Conservation (phyloP, 2,797 vertebrate species). For the Tachyglossus aculeatus region DNA sequence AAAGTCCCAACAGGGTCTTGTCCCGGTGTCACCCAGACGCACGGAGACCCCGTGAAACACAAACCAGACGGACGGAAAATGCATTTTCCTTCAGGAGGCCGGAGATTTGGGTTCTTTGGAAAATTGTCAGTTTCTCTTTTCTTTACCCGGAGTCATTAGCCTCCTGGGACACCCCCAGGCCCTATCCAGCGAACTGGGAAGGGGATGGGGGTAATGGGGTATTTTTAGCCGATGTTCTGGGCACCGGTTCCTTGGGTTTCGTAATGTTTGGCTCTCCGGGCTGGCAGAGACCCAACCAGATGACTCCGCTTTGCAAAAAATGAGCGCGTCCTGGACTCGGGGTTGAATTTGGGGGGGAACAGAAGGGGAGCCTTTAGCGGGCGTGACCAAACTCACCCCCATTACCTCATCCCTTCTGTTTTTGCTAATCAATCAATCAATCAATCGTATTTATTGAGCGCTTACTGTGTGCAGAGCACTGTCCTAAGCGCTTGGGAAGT, state of each 20-base stretch:
- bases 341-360: too few relatives aligned
- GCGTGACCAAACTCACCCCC: too few relatives aligned
- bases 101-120: constrained; percentile 31
- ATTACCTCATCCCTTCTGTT: too few relatives aligned
- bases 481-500: too few relatives aligned
- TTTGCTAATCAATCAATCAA: too few relatives aligned
- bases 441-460: too few relatives aligned
- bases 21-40: neutral
- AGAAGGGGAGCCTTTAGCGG: too few relatives aligned
- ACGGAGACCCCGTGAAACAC: constrained; percentile 20
- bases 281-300: constrained; percentile 42
- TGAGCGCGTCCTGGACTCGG: neutral
- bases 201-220: neutral
- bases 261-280: constrained; percentile 30
- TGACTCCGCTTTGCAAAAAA: constrained; percentile 30
- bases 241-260: constrained; percentile 50
- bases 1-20: too few relatives aligned
- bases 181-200: constrained; percentile 23
- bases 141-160: constrained; percentile 33
- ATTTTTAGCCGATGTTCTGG: constrained; percentile 58
- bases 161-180: constrained; percentile 29
- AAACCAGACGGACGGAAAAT: constrained; percentile 32
- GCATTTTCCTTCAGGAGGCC: constrained; percentile 28
- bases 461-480: too few relatives aligned
- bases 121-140: constrained; percentile 39